Base-by-base conservation (phyloP, 2,888 invertebrate species). In the Nephrocerus scutellatus region DNA sequence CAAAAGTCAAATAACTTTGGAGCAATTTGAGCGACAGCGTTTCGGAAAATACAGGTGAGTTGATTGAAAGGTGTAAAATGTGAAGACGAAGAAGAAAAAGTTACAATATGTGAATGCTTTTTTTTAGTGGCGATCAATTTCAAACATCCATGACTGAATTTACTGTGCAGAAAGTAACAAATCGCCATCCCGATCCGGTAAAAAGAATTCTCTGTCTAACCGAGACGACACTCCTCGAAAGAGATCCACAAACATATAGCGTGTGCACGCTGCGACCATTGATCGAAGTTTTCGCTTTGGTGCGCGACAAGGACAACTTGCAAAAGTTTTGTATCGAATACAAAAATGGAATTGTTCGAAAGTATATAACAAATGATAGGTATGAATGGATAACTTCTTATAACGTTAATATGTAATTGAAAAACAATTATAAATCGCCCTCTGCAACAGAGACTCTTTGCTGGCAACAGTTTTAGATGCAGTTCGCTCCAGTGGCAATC, bases 81-180 rank as follows among this genome's bases (percentile, higher is more conserved):
- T 18, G 15, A 15, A 14, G 3, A 36, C 15, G 4, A 25, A 35
- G 10, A 13, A 20, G 19, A 23, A 6, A 15, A 13, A 29, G 28
- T 29, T 36, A 20, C n/a, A 30, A 29, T n/a, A 7, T 1, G 21
- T 22, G 36, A 18, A 22, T 41, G 43, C 37, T 36, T 47, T 37
- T 32, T 70, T 79, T 46, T 65, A 95, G 95, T 59, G 84, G 83
- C 9, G 98, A 98, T 70, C 90, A 93, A 63, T 88, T 88, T 62
- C 80, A 96, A 60, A 98, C 97, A 4, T 96, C 97, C 1, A 80
- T 96, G 44, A 87, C 90, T 12, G 98, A 99, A 72, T 98, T 98
- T 68, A 80, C 80, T 44, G 93, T 98, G 4, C 90, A 96, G 63
- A 99, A 99, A 72, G 78, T 86, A 52, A 84, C 86, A 13, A 73